These are phyloP conservation scores for Smutsia gigantea DNA, from an alignment of 2,797 vertebrate genomes.

Conservation along the genomic window DNA sequence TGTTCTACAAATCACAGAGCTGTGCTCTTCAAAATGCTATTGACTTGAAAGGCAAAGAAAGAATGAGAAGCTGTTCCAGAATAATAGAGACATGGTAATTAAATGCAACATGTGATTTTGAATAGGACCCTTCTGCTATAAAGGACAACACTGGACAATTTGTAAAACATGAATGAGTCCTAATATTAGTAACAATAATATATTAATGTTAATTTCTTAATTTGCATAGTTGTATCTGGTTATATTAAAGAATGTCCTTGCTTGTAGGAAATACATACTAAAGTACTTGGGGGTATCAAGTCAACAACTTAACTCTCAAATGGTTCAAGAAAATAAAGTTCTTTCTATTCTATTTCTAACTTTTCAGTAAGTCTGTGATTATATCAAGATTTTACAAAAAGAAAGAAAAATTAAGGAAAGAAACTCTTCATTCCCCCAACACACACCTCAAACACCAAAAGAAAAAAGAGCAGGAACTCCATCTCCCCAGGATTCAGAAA, in stretches of 20 bases:
- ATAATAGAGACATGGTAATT: background rate
- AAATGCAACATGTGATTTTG: background rate
- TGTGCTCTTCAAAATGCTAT: background rate
- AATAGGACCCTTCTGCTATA: conserved; percentile 28
- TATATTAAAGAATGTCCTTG: background rate
- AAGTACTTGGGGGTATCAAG: background rate
- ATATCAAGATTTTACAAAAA: background rate
- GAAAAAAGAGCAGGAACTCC: background rate
- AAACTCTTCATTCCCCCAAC: background rate
- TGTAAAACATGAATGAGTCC: background rate
- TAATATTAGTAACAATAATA: background rate
- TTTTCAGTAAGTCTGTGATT: conserved; percentile 8
- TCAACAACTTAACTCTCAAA: conserved; percentile 29
- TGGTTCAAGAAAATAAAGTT: background rate
- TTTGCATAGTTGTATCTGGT: background rate
- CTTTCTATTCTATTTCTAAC: background rate
- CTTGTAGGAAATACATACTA: background rate
- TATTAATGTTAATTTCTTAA: background rate
- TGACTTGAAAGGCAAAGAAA: background rate
- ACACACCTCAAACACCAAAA: background rate
- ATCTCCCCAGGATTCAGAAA: background rate
- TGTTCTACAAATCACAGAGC: background rate
- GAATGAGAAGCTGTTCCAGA: background rate
- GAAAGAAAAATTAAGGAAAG: background rate
- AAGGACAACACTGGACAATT: background rate